Conservation (phyloP, 2,797 vertebrate genomes). For the Leontopithecus rosalia region DNA sequence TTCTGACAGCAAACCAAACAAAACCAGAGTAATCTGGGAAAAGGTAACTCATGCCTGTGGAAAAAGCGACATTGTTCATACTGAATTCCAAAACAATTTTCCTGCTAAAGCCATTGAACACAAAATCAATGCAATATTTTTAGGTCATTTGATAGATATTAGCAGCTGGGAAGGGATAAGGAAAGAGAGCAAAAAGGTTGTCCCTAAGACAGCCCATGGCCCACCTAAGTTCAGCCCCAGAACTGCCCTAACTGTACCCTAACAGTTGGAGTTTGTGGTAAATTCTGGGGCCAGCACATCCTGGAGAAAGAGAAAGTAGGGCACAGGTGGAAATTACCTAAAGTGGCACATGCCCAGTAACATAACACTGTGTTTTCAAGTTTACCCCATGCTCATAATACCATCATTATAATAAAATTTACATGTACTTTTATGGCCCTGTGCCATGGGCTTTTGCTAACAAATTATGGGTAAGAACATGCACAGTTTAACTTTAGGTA, state of each 20-base stretch:
- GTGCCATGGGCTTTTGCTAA: neutral
- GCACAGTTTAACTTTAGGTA: neutral
- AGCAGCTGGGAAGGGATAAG: neutral
- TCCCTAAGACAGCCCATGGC: neutral
- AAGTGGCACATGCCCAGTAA: neutral
- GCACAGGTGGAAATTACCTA: neutral
- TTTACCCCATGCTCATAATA: neutral
- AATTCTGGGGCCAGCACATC: neutral
- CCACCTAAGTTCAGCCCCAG: neutral
- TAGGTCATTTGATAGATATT: neutral
- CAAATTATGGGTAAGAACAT: neutral
- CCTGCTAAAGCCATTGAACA: neutral
- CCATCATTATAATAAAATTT: neutral
- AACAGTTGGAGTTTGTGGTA: neutral
- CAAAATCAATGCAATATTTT: neutral
- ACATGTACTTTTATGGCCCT: neutral
- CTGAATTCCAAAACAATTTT: neutral
- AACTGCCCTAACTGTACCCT: neutral
- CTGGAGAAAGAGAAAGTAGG: neutral
- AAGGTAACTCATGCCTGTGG: neutral
- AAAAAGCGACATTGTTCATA: neutral
- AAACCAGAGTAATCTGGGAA: neutral
- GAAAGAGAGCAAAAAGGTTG: neutral
- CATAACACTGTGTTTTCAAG: neutral
- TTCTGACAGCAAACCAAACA: neutral